Evolutionary conservation across 2,888 invertebrate genomes (phyloP).

Genomic region (Acanthosepion pharaonis): DNA sequence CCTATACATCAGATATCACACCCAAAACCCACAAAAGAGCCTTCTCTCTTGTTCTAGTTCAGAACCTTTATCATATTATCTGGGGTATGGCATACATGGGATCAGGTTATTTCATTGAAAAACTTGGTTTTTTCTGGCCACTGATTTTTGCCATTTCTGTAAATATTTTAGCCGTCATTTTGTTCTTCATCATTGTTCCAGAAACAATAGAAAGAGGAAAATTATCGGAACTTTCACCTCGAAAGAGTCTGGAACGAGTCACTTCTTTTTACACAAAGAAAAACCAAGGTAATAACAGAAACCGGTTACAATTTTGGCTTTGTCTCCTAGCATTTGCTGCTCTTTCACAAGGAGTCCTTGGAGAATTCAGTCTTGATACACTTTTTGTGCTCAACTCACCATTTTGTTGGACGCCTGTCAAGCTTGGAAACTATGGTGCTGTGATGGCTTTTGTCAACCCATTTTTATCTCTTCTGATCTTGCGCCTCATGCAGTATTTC

Average conservation of each 20-base stretch:
- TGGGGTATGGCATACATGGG: conserved; percentile 49
- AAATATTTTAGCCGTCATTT: conserved; percentile 48
- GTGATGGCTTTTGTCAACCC: conserved; percentile 10
- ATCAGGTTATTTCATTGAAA: conserved; percentile 55
- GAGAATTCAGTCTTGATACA: conserved; percentile 54
- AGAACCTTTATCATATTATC: not conserved
- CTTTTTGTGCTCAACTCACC: conserved; percentile 57
- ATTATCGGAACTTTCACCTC: conserved; percentile 48
- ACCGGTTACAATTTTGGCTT: not conserved
- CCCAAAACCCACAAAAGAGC: conserved; percentile 41
- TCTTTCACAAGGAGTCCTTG: conserved; percentile 48
- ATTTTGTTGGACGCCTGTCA: conserved; percentile 58
- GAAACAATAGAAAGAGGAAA: conserved; percentile 52
- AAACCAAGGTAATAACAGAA: not conserved
- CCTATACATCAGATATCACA: conserved; percentile 49
- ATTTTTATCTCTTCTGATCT: not conserved
- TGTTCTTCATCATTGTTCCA: conserved; percentile 52
- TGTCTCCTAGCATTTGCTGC: conserved; percentile 43
- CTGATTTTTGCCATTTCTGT: conserved; percentile 48
- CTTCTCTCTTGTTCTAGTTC: not conserved
- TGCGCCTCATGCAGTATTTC: not conserved
- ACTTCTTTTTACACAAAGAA: conserved; percentile 51
- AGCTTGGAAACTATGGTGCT: conserved; percentile 56
- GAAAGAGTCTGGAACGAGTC: conserved; percentile 52
- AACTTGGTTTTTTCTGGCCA: conserved; percentile 51